A percentile compares a stretch with the other conserved stretches of the same genome.
Evolutionary conservation across 2,888 invertebrate species (phyloP).

Genomic region (Dendrolimus pini): DNA sequence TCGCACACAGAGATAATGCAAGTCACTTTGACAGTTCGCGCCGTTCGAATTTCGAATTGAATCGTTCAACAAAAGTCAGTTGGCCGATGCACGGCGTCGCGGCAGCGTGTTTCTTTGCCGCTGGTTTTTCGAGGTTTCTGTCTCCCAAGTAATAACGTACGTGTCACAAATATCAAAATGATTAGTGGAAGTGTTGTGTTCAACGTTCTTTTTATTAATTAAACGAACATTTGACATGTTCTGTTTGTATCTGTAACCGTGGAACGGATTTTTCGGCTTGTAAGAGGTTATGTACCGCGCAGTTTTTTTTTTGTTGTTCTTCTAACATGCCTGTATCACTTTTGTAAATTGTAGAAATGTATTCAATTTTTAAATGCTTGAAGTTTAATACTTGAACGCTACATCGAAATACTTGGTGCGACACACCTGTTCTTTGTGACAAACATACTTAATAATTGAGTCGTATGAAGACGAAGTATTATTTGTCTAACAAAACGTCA

Average conservation of each 20-base stretch:
- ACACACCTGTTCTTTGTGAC: not conserved
- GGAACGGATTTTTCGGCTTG: slow-evolving; percentile 16
- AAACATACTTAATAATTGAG: not conserved
- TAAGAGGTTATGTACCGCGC: not conserved
- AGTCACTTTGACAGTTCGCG: slow-evolving; percentile 70
- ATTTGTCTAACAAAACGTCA: not conserved
- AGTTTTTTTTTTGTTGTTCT: not conserved
- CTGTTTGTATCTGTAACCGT: slow-evolving; percentile 10
- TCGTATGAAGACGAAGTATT: too few relatives aligned
- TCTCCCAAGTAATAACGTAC: slow-evolving; percentile 54
- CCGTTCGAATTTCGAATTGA: slow-evolving; percentile 19
- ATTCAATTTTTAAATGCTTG: not conserved
- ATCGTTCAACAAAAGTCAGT: slow-evolving; percentile 40
- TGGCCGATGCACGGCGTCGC: slow-evolving; percentile 70
- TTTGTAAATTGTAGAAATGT: not conserved
- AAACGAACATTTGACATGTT: slow-evolving; percentile 12
- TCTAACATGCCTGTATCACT: not conserved
- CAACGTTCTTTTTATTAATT: slow-evolving; percentile 23
- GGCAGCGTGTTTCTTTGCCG: slow-evolving; percentile 25
- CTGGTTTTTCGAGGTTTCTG: not conserved
- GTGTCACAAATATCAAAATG: slow-evolving; percentile 54
- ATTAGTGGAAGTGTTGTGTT: slow-evolving; percentile 23
- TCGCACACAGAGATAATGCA: slow-evolving; percentile 34
- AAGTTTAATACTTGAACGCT: slow-evolving; percentile 13
- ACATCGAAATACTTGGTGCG: not conserved